These are phyloP conservation scores for western clawed frog (Xenopus tropicalis) DNA, from an alignment of 2,113 vertebrate genomes.

Conservation along the genomic window DNA sequence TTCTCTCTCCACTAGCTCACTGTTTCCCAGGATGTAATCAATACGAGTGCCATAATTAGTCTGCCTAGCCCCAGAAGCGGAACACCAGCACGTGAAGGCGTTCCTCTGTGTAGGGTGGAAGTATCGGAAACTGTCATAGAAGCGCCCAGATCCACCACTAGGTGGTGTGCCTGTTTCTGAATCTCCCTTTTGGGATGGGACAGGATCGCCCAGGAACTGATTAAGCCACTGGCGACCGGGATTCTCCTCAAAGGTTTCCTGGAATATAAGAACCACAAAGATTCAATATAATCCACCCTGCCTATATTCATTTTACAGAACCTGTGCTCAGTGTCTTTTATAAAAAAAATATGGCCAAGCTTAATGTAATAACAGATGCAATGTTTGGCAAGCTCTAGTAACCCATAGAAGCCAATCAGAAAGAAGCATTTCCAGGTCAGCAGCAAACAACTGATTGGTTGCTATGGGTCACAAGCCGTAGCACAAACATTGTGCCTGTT, in stretches of 20 bases:
- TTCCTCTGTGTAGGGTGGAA: constrained; percentile 73
- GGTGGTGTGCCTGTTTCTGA: background rate
- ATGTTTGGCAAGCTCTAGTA: too few relatives aligned
- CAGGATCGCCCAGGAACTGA: constrained; percentile 55
- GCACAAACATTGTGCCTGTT: too few relatives aligned
- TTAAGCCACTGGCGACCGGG: constrained; percentile 77
- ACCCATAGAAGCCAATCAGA: too few relatives aligned
- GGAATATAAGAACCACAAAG: background rate
- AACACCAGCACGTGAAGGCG: constrained; percentile 86
- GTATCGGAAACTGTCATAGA: constrained; percentile 77
- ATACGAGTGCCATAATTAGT: constrained; percentile 86
- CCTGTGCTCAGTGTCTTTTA: too few relatives aligned
- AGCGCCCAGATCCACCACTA: constrained; percentile 52
- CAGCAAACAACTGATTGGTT: too few relatives aligned
- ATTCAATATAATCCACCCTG: too few relatives aligned
- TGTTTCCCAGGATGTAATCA: constrained; percentile 79
- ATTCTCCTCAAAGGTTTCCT: constrained; percentile 75
- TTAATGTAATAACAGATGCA: too few relatives aligned
- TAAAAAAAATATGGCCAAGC: too few relatives aligned
- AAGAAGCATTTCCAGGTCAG: too few relatives aligned
- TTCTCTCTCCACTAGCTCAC: constrained; percentile 57
- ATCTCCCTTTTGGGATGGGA: background rate
- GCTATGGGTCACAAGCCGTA: too few relatives aligned
- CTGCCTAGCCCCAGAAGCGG: constrained; percentile 73
- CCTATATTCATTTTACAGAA: too few relatives aligned